A percentile compares a stretch with the other conserved stretches of the same genome.
These are phyloP conservation scores for Aspiorhynchus laticeps DNA, from an alignment of 2,113 vertebrate genomes.

Conservation along the genomic window DNA sequence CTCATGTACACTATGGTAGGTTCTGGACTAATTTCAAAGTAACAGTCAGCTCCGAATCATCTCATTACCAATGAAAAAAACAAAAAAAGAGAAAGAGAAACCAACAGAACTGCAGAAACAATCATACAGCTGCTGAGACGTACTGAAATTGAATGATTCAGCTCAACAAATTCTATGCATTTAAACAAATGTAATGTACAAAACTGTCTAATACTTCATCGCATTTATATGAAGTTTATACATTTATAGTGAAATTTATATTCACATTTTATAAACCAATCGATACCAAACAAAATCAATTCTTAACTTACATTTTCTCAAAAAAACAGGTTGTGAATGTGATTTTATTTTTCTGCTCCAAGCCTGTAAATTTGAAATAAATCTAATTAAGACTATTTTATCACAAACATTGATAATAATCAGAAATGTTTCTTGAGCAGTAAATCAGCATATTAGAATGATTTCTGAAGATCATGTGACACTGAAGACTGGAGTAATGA, in stretches of 20 bases:
- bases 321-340: not conserved
- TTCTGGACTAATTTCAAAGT: slow-evolving; percentile 9
- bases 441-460: not conserved
- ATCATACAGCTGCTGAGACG: not conserved
- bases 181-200: not conserved
- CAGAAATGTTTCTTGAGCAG: not conserved
- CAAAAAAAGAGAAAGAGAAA: not conserved
- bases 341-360: too few species aligned
- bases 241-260: not conserved
- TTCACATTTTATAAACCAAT: not conserved
- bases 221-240: not conserved
- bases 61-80: not conserved
- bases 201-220: too few species aligned
- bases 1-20: not conserved
- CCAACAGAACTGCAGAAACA: not conserved
- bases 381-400: too few species aligned
- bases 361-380: too few species aligned
- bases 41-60: not conserved
- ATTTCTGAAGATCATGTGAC: not conserved
- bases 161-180: not conserved
- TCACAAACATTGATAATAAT: not conserved
- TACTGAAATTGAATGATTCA: not conserved
- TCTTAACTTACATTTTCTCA: too few species aligned
- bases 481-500: not conserved
- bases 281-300: not conserved